A percentile compares a stretch with the other conserved stretches of the same genome.
Evolutionary conservation across 2,888 invertebrate species (phyloP).

Genomic region (Catonia carolina): DNA sequence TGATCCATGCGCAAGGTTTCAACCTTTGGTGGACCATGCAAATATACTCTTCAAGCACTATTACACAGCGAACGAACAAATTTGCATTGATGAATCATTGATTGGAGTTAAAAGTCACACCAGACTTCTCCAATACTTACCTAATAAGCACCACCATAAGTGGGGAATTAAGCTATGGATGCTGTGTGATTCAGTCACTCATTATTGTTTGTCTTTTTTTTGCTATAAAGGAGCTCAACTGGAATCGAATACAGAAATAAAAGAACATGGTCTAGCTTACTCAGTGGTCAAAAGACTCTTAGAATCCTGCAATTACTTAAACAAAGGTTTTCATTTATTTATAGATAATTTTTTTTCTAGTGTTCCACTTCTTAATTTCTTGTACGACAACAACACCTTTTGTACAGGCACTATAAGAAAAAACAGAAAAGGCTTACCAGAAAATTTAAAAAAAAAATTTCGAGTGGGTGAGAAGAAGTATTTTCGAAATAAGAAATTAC

Average conservation of each 20-base stretch:
- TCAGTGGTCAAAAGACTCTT: slow-evolving; percentile 11
- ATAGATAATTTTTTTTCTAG: slow-evolving; percentile 16
- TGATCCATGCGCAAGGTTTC: slow-evolving; percentile 17
- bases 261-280: slow-evolving; percentile 11
- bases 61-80: slow-evolving; percentile 9
- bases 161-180: slow-evolving; percentile 18
- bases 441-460: slow-evolving; percentile 11
- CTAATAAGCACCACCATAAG: slow-evolving; percentile 16
- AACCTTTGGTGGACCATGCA: slow-evolving; percentile 14
- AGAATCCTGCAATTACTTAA: slow-evolving; percentile 3
- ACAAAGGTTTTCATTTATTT: slow-evolving; percentile 16
- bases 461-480: slow-evolving; percentile 16
- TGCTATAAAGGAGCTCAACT: slow-evolving; percentile 4
- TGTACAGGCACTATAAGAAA: slow-evolving; percentile 10
- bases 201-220: slow-evolving; percentile 15
- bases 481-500: slow-evolving; percentile 13
- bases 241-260: neutral
- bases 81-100: slow-evolving; percentile 16
- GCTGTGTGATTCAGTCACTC: slow-evolving; percentile 17
- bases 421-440: slow-evolving; percentile 9
- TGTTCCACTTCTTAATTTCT: neutral
- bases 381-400: slow-evolving; percentile 13
- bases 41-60: slow-evolving; percentile 17
- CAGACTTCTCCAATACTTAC: slow-evolving; percentile 15
- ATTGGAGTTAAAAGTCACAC: slow-evolving; percentile 9